Evolutionary conservation across 1,140 invertebrate species (phyloP).

Genomic region (Portunus trituberculatus): DNA sequence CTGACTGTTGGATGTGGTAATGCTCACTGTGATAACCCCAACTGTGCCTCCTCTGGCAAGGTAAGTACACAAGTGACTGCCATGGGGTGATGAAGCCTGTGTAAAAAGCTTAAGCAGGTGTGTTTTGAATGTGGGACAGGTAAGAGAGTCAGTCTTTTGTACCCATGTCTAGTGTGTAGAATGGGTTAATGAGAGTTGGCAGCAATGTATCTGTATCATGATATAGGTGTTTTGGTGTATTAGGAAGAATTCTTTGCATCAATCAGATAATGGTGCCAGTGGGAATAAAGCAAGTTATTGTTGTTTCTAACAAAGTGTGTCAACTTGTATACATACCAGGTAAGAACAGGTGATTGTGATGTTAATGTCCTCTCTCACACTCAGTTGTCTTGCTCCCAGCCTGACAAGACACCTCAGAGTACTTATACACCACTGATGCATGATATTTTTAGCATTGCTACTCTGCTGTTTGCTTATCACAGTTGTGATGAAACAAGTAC

Average conservation of each 20-base stretch:
- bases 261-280: not conserved
- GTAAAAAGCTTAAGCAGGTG: not conserved
- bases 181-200: not conserved
- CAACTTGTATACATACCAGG: not conserved
- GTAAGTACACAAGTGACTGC: slow-evolving; percentile 81
- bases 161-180: not conserved
- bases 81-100: not conserved
- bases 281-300: not conserved
- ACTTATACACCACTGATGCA: not conserved
- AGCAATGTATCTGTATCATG: not conserved
- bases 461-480: not conserved
- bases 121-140: no score
- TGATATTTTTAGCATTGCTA: not conserved
- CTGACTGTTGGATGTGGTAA: slow-evolving; percentile 94
- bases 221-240: not conserved
- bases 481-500: not conserved
- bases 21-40: slow-evolving; percentile 89
- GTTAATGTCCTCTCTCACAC: no score
- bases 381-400: not conserved
- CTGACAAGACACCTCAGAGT: not conserved
- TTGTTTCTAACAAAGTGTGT: not conserved
- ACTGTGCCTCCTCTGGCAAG: slow-evolving; percentile 93
- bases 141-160: not conserved
- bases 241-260: not conserved
- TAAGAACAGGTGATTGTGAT: not conserved